These are phyloP conservation scores for Pogonocherus hispidulus DNA, from an alignment of 2,888 invertebrate genomes.

Conservation along the genomic window DNA sequence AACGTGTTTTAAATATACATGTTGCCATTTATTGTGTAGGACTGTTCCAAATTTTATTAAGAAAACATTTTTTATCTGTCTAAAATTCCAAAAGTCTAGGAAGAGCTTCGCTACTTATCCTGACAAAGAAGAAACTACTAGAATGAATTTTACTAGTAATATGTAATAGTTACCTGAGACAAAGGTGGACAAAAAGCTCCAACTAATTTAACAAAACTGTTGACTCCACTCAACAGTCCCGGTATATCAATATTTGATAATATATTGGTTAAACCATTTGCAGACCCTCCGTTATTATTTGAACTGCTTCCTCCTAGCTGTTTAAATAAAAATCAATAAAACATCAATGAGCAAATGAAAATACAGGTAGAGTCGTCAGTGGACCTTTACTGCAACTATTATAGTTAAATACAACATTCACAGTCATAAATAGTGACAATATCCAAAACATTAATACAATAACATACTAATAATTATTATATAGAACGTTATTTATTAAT, in stretches of 20 bases:
- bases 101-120: no score
- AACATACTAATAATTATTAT: no score
- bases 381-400: conserved; percentile 18
- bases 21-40: no score
- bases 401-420: no score
- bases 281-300: conserved; percentile 47
- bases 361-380: conserved; percentile 7
- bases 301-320: conserved; percentile 41
- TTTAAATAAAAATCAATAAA: conserved; percentile 30
- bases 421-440: background rate
- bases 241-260: conserved; percentile 62
- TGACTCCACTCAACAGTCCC: conserved; percentile 62
- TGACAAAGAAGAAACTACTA: no score
- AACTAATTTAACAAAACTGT: conserved; percentile 64
- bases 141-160: no score
- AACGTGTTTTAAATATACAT: no score
- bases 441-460: no score
- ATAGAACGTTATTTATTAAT: no score
- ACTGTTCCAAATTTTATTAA: no score
- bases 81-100: no score
- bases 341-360: background rate
- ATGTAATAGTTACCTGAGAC: conserved; percentile 66
- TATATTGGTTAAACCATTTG: conserved; percentile 57
- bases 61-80: no score
- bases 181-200: conserved; percentile 65